A percentile compares a stretch with the other conserved stretches of the same genome.
Conservation (phyloP, 1,140 invertebrate species). For the Drosophila burlai region DNA sequence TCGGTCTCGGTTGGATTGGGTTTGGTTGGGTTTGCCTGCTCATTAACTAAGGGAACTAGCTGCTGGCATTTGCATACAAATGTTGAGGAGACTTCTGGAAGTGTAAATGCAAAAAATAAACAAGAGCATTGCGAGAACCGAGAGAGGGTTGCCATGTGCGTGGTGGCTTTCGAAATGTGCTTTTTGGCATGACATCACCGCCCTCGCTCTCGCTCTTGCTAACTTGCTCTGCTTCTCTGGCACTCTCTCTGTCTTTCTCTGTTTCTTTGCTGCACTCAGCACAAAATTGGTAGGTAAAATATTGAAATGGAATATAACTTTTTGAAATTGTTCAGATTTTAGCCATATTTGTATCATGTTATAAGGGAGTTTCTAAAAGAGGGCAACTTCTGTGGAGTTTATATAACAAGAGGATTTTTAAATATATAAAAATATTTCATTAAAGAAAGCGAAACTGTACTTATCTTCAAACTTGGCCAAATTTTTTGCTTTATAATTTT, state of each 20-base stretch:
- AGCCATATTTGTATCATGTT: not conserved
- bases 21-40: slow-evolving; percentile 22
- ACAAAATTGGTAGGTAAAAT: not conserved
- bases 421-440: no score
- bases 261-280: not conserved
- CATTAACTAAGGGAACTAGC: slow-evolving; percentile 17
- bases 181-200: slow-evolving; percentile 74
- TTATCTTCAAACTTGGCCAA: not conserved
- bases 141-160: slow-evolving; percentile 57
- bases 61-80: slow-evolving; percentile 40
- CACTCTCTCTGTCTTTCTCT: not conserved
- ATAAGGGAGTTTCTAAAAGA: not conserved
- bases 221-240: not conserved
- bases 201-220: slow-evolving; percentile 2
- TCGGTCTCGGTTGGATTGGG: slow-evolving; percentile 7
- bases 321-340: no score
- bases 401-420: no score
- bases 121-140: slow-evolving; percentile 34
- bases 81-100: slow-evolving; percentile 60
- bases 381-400: not conserved
- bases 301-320: not conserved
- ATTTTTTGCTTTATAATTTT: no score
- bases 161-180: slow-evolving; percentile 42
- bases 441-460: not conserved
- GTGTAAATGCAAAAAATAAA: slow-evolving; percentile 76